A percentile compares a stretch with the other conserved stretches of the same genome.
These are phyloP conservation scores for Latrodectus elegans DNA, from an alignment of 2,888 invertebrate species.

Conservation along the genomic window DNA sequence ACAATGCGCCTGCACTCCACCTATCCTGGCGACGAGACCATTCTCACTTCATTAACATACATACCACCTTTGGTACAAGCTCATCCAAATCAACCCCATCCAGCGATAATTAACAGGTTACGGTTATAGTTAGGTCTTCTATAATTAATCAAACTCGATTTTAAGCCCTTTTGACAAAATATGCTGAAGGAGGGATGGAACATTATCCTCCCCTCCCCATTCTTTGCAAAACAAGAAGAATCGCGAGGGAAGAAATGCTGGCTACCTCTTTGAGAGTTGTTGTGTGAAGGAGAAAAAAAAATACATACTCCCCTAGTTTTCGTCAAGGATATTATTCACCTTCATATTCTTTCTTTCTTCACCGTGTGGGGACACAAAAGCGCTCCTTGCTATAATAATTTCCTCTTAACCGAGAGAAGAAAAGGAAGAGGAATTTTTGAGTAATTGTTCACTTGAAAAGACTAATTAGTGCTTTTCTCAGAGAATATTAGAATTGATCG, in stretches of 20 bases:
- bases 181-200: neutral
- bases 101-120: constrained; percentile 52
- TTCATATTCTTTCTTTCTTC: neutral
- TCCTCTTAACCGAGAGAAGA: neutral
- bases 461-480: constrained; percentile 42
- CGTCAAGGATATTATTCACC: neutral
- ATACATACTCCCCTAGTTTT: neutral
- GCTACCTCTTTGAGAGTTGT: neutral
- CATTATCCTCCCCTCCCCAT: too few species aligned
- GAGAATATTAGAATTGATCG: constrained; percentile 40
- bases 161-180: constrained; percentile 53
- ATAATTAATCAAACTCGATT: constrained; percentile 57
- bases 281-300: neutral
- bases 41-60: constrained; percentile 33
- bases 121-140: constrained; percentile 32
- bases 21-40: neutral
- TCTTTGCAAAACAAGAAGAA: too few species aligned
- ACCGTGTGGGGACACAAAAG: constrained; percentile 11
- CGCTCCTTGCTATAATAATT: constrained; percentile 35
- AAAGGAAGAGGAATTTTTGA: constrained; percentile 36
- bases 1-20: constrained; percentile 10
- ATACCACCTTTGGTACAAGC: constrained; percentile 13
- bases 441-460: constrained; percentile 48
- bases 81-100: neutral
- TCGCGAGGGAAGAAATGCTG: neutral